Evolutionary conservation across 2,888 invertebrate species (phyloP), one percentile per base, ranked within the genome.

Genomic region (Caenorhabditis panamensis): DNA sequence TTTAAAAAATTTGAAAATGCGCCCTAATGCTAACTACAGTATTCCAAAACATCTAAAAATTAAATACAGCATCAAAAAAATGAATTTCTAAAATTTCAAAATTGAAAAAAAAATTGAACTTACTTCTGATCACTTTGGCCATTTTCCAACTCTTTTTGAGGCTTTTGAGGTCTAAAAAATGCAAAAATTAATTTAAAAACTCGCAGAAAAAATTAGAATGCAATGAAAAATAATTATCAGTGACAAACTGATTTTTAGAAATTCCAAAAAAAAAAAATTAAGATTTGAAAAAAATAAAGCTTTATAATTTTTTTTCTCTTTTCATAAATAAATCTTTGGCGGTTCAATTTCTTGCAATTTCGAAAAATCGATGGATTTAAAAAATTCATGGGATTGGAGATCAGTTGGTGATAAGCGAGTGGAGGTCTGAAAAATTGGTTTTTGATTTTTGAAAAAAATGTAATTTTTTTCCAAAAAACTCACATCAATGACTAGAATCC

Each of bases 321-420:
- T 20, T 18, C 5, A 67, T 73, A 37, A 53, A 64, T 72, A 73
- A 54, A 75, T 75, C 31, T 49, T 75, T 41, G 82, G 82, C 18
- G 80, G 80, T 37, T 80, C 64, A 20, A 78, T 68, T 11, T 79
- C 66, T 11, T 56, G 37, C 9, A 85, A 20, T 20, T 66, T 72
- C 0, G 63, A 36, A 69, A 82, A 85, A 44, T 83, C 81, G 20
- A 82, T 80, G 2, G 49, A 49, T 26, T 67, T 61, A 51, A 83
- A 85, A 92, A 97, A 96, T 31, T 94, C 93, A 92, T 98, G 97
- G 49, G 93, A 93, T 85, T 96, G 94, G 89, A 98, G 63, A 47
- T 82, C 67, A 0, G 72, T 51, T 8, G 76, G 51, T 31, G 97
- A 97, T 75, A 98, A 92, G 87, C 98, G 93, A 88, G 95, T 93